Evolutionary conservation across 2,888 invertebrate species (phyloP), one percentile per base, ranked within the genome.

Genomic region (Calliopum simillimum): DNA sequence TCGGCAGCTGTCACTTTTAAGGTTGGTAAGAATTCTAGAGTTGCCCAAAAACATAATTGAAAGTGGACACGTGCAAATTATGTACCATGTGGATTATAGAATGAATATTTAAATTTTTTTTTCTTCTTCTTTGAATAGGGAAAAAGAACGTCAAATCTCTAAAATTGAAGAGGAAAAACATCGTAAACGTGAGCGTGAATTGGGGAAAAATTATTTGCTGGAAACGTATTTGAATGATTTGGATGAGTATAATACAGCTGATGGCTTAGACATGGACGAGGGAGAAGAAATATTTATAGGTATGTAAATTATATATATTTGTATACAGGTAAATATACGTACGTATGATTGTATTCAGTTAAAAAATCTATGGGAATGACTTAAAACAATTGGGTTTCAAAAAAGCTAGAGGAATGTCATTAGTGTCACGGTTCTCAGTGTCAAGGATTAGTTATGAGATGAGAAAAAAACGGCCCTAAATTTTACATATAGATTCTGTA

Each of bases 141-240:
- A 93, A 79, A 91, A 92, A 82, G 94, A 95, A 82, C 90, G 91
- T 79, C 90, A 94, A 79, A 95, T 95, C 77, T 92, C 92, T 74
- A 90, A 90, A 79, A 89, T 93, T 77, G 94, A 94, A 87, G 92
- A 93, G 80, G 92, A 93, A 80, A 91, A 93, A 41, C 94, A 94
- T 84, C 90, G 90, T 75, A 90, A 88, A 56, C 87, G 93, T 61
- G 91, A 92, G 85, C 89, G 91, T 75, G 92, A 92, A 79, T 90
- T 93, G 80, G 94, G 94, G 19, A 92, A 92, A 73, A 94, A 94
- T 85, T 94, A 94, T 82, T 88, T 94, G 61, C 87, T 94, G 16
- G 93, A 94, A 83, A 92, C 94, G 1, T 94, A 94, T 82, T 88
- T 94, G 55, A 89, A 88, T 76, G 88, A 88, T n/a, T 78, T 88